Evolutionary conservation across 2,888 invertebrate genomes (phyloP).

Genomic region (Cheilosia vernalis): DNA sequence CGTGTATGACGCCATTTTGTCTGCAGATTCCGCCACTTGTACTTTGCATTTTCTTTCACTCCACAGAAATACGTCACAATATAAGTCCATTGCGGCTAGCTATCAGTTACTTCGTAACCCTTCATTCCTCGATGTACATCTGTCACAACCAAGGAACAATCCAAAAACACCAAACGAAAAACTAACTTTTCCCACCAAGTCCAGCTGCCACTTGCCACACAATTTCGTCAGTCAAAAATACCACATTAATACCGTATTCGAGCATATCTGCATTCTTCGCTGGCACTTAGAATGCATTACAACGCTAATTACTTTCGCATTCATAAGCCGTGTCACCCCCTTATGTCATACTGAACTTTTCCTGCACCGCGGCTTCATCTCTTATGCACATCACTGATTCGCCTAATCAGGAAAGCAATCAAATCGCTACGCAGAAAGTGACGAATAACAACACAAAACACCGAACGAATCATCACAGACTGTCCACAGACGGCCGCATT

Average conservation of each 20-base stretch:
- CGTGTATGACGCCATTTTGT: too few relatives aligned
- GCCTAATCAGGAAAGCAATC: slow-evolving; percentile 68
- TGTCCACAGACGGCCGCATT: slow-evolving; percentile 61
- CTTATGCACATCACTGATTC: slow-evolving; percentile 63
- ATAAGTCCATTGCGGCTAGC: too few relatives aligned
- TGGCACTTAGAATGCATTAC: slow-evolving; percentile 36
- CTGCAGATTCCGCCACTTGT: too few relatives aligned
- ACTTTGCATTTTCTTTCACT: too few relatives aligned
- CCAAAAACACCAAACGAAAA: too few relatives aligned
- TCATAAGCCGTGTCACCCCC: slow-evolving; percentile 30
- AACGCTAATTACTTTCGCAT: slow-evolving; percentile 45
- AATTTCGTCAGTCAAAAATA: slow-evolving; percentile 3
- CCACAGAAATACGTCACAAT: too few relatives aligned
- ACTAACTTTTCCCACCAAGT: too few relatives aligned
- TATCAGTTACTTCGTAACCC: too few relatives aligned
- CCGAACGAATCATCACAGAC: slow-evolving; percentile 43
- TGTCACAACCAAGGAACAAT: too few relatives aligned
- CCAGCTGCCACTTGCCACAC: too few relatives aligned
- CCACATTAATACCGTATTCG: not conserved
- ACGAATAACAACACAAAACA: slow-evolving; percentile 19
- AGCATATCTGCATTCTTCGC: not conserved
- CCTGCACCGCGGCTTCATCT: slow-evolving; percentile 13
- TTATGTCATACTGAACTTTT: slow-evolving; percentile 43
- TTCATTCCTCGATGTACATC: too few relatives aligned
- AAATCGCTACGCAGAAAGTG: slow-evolving; percentile 53